Base-by-base conservation (phyloP, 2,113 vertebrate species). In the Verasper variegatus region DNA sequence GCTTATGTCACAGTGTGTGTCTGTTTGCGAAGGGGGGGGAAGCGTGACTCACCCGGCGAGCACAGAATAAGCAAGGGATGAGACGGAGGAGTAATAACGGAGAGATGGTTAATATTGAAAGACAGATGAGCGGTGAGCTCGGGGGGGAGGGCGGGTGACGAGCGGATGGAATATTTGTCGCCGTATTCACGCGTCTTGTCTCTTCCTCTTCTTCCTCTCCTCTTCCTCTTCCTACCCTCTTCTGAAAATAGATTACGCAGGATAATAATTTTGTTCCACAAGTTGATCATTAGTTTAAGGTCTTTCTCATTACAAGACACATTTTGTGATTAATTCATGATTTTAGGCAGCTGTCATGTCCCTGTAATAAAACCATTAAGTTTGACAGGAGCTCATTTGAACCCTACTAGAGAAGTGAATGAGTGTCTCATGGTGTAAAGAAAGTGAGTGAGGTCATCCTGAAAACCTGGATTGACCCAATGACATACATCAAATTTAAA, bases 41-140 rank as follows among this genome's bases (percentile, higher is more conserved):
- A 37, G 76, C 37, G 58, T 89, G 92, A 92, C 74, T 91, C 90
- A 92, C 58, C 58, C 67, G 3, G 62, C 37, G 13, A 68, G 80
- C 47, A 31, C 64, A 59, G 59, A 84, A 82, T 68, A 74, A 87
- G 66, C 62, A 61, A 83, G 83, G 75, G 80, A 89, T 83, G 74
- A 85, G 84, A 80, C 1, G 61, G 84, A 87, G 83, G 84, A 85
- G 78, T 86, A 86, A 84, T 83, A 90, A 84, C 13, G 5, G 40
- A 83, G 66, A 37, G 90, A 82, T 70, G 81, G 80, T 87, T 93
- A 87, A 93, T 88, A 87, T 86, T 89, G 80, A 92, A 78, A 59
- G 89, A 93, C 86, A 87, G 90, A 88, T 88, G 87, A 90, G 76
- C 85, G 69, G 49, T 58, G 71, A 61, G 86, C 74, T 26, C 40